Base-by-base conservation (phyloP, 2,888 invertebrate species). In the Phyllotreta striolata region DNA sequence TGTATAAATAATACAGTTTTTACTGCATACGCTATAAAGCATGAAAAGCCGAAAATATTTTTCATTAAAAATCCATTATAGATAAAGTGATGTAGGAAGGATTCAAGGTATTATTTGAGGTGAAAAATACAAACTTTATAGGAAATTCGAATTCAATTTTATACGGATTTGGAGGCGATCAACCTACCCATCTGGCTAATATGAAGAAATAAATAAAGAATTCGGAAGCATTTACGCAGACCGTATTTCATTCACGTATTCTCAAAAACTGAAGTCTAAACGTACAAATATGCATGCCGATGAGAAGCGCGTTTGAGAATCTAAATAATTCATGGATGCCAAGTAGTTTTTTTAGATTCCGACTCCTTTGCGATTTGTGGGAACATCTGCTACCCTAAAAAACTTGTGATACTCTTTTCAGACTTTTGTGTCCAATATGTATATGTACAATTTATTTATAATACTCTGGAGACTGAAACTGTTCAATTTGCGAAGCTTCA, bases 371-470 rank as follows among this genome's bases (percentile, higher is more conserved):
- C 47, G 57, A 57, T 57, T 51, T 40, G 24, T 46, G 12, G 9
- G 24, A 62, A 38, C 56, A 62, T 43, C 62, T 56, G 56, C 43
- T 49, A 37, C 38, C 38, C 14, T 13, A 6, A 44, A 40, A 55
- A 56, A 62, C 56, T 56, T 40, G 49, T 38, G 9, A 47, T 47
- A 49, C 3, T 60, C 55, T 59, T 55, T 62, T 47, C 39, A 59
- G 59, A 69, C 52, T 68, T 67, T 63, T 56, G 59, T 62, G 62
- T 59, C 51, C 39, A 41, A 55, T 64, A 69, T 64, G 60, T 67
- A 66, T 64, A 64, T 60, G 39, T 49, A 62, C 66, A 66, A 70
- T 70, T 70, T 71, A 68, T 70, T 64, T 65, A 63, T 61, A 66
- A 67, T 61, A 51, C 68, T 56, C 68, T n/a, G 39, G 67, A 68